phyloP scores from a whole-genome alignment of 1,140 invertebrate genomes.

The Drosophila sproati region DNA sequence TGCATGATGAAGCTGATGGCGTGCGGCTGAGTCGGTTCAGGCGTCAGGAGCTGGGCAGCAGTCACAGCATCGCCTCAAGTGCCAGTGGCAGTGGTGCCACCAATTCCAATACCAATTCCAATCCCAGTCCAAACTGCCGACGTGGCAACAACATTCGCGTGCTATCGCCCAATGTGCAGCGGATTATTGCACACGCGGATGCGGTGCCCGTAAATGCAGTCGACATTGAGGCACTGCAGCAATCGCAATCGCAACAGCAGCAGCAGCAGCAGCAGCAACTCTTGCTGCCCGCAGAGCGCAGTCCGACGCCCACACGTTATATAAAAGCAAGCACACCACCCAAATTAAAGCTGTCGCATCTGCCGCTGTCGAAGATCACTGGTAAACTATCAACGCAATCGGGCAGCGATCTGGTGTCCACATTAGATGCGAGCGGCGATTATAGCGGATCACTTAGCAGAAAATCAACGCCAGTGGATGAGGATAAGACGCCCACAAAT shows the following conservation, averaged over 20 bases:
- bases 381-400: conserved; percentile 78
- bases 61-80: conserved; percentile 63
- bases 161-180: conserved; percentile 80
- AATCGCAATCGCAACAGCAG: conserved; percentile 34
- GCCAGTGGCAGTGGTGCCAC: conserved; percentile 37
- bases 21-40: conserved; percentile 72
- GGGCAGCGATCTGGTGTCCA: conserved; percentile 79
- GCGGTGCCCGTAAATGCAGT: conserved; percentile 67
- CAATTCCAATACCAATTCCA: background rate
- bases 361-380: conserved; percentile 80
- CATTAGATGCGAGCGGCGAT: conserved; percentile 69
- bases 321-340: conserved; percentile 50
- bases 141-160: conserved; percentile 78
- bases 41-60: conserved; percentile 67
- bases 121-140: conserved; percentile 10
- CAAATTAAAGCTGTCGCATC: conserved; percentile 69
- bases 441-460: conserved; percentile 32
- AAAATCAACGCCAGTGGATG: conserved; percentile 46
- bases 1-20: conserved; percentile 72
- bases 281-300: conserved; percentile 25
- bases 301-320: conserved; percentile 58
- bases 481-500: conserved; percentile 77
- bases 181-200: conserved; percentile 78
- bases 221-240: conserved; percentile 71
- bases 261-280: conserved; percentile 25